Conservation (phyloP, 1,140 invertebrate genomes). For the Aethina tumida region DNA sequence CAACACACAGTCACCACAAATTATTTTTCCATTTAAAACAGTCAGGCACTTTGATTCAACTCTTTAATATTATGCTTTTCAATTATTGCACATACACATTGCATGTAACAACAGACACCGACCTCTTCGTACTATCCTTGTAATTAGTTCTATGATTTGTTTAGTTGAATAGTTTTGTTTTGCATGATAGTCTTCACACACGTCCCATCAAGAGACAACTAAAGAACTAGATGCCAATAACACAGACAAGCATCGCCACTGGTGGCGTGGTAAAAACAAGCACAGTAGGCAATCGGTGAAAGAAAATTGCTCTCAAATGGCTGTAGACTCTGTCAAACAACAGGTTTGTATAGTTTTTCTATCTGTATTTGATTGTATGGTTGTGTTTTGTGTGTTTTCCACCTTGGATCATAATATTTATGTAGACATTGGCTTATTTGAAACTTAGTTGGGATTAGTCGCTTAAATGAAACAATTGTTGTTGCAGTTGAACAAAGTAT, state of each 20-base stretch:
- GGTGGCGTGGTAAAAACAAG: constrained; percentile 21
- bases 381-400: background rate
- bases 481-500: constrained; percentile 31
- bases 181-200: constrained; percentile 22
- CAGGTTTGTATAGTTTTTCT: constrained; percentile 16
- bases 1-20: too few species aligned
- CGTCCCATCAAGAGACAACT: constrained; percentile 14
- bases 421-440: background rate
- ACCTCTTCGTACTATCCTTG: too few species aligned
- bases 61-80: too few species aligned
- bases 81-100: too few species aligned
- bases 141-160: constrained; percentile 3
- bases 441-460: too few species aligned
- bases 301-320: constrained; percentile 13
- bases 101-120: too few species aligned
- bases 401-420: background rate
- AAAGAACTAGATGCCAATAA: constrained; percentile 18
- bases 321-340: constrained; percentile 23
- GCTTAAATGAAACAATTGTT: constrained; percentile 3
- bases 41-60: too few species aligned
- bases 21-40: too few species aligned
- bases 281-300: constrained; percentile 12
- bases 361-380: background rate
- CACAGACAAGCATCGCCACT: constrained; percentile 13
- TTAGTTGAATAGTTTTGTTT: constrained; percentile 16